A percentile compares a stretch with the other conserved stretches of the same genome.
These are phyloP conservation scores for Acanthisitta chloris DNA, from an alignment of 2,113 vertebrate species.

Conservation along the genomic window DNA sequence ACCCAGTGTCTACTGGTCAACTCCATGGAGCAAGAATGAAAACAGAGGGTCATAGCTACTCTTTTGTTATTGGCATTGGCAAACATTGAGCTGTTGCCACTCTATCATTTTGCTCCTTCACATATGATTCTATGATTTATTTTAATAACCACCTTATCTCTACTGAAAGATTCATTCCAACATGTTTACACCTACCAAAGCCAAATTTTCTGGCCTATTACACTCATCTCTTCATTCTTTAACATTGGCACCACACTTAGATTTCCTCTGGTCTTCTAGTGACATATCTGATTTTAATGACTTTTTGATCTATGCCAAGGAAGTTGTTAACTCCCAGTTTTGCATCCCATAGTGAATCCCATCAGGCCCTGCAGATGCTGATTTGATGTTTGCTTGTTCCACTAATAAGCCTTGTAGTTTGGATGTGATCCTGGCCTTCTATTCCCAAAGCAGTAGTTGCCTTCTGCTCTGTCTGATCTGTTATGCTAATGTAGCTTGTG, in stretches of 20 bases:
- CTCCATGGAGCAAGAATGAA: neutral
- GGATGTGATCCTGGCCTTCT: constrained; percentile 47
- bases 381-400: constrained; percentile 62
- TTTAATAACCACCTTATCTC: constrained; percentile 10
- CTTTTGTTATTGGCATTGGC: neutral
- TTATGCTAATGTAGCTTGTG: constrained; percentile 31
- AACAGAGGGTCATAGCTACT: neutral
- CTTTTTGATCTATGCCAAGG: constrained; percentile 54
- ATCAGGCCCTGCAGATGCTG: constrained; percentile 48
- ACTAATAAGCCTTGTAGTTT: constrained; percentile 62
- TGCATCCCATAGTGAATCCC: constrained; percentile 21
- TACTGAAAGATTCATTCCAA: constrained; percentile 13
- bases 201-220: constrained; percentile 34
- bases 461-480: constrained; percentile 62
- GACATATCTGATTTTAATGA: constrained; percentile 48
- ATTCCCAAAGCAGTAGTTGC: constrained; percentile 58
- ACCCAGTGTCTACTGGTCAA: neutral
- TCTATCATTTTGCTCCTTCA: neutral
- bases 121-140: too few relatives aligned
- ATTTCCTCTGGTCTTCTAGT: constrained; percentile 31
- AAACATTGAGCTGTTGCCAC: neutral
- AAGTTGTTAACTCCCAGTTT: constrained; percentile 25
- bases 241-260: neutral
- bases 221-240: constrained; percentile 11
- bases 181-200: neutral